phyloP scores from a whole-genome alignment of 2,888 invertebrate species.

The Metellina segmentata region DNA sequence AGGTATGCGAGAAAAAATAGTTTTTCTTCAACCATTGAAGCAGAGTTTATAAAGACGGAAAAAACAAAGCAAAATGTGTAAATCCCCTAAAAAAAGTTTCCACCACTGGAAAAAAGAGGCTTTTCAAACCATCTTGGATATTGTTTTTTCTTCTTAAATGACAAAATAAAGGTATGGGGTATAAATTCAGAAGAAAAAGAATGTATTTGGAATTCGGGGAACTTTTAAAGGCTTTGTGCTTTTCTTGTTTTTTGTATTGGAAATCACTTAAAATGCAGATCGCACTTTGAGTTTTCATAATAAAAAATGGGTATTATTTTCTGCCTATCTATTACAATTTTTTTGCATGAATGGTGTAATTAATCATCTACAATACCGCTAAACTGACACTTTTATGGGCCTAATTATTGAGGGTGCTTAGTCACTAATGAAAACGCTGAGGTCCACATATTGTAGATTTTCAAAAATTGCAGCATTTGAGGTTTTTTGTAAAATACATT shows the following conservation, averaged over 20 bases:
- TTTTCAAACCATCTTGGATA: not conserved
- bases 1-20: not conserved
- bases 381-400: conserved; percentile 20
- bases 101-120: not conserved
- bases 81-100: not conserved
- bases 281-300: not conserved
- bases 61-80: not conserved
- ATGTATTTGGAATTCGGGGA: not conserved
- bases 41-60: not conserved
- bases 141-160: not conserved
- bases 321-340: not conserved
- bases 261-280: conserved; percentile 23
- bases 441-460: not conserved
- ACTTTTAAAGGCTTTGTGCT: not conserved
- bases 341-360: not conserved
- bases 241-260: not conserved
- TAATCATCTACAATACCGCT: not conserved
- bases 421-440: conserved; percentile 14
- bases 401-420: conserved; percentile 2
- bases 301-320: not conserved
- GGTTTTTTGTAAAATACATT: too few species aligned
- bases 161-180: not conserved
- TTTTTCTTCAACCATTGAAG: not conserved
- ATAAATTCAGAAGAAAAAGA: not conserved
- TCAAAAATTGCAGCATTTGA: too few species aligned